A percentile compares a stretch with the other conserved stretches of the same genome.
Conservation (phyloP, 2,113 vertebrate species). For the Poeciliopsis turrubarensis region DNA sequence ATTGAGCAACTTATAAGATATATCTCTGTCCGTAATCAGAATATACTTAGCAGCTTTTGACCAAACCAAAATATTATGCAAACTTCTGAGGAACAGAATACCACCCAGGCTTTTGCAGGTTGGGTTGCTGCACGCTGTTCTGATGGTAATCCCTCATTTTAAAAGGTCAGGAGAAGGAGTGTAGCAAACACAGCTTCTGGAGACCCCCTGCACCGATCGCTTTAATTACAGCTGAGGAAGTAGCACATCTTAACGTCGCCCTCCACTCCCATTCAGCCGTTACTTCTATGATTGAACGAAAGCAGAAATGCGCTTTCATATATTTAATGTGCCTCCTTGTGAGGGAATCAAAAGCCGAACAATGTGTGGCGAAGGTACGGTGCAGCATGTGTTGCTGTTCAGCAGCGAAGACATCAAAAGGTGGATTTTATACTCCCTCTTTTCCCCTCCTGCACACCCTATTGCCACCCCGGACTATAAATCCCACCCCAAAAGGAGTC, state of each 20-base stretch:
- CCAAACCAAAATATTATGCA: background rate
- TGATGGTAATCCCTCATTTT: background rate
- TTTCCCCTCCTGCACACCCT: slow-evolving; percentile 16
- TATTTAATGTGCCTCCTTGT: slow-evolving; percentile 67
- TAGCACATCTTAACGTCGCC: slow-evolving; percentile 61
- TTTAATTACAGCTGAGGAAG: slow-evolving; percentile 73
- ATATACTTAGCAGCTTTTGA: background rate
- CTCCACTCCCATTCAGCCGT: slow-evolving; percentile 60
- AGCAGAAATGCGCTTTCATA: slow-evolving; percentile 72
- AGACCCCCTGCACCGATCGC: slow-evolving; percentile 51
- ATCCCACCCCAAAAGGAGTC: slow-evolving; percentile 74
- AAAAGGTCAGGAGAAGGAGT: slow-evolving; percentile 56
- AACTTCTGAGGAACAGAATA: slow-evolving; percentile 17
- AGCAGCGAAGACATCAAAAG: slow-evolving; percentile 72
- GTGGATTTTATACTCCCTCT: slow-evolving; percentile 51
- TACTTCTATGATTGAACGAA: slow-evolving; percentile 72
- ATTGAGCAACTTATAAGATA: no score
- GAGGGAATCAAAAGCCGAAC: slow-evolving; percentile 53
- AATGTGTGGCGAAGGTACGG: slow-evolving; percentile 55
- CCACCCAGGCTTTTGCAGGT: slow-evolving; percentile 23
- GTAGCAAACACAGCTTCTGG: slow-evolving; percentile 49
- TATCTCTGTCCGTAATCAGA: no score
- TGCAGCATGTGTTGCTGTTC: slow-evolving; percentile 66
- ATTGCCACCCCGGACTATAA: slow-evolving; percentile 68
- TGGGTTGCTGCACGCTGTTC: slow-evolving; percentile 6